Base-by-base conservation (phyloP, 2,113 vertebrate species). In the Willisornis vidua region DNA sequence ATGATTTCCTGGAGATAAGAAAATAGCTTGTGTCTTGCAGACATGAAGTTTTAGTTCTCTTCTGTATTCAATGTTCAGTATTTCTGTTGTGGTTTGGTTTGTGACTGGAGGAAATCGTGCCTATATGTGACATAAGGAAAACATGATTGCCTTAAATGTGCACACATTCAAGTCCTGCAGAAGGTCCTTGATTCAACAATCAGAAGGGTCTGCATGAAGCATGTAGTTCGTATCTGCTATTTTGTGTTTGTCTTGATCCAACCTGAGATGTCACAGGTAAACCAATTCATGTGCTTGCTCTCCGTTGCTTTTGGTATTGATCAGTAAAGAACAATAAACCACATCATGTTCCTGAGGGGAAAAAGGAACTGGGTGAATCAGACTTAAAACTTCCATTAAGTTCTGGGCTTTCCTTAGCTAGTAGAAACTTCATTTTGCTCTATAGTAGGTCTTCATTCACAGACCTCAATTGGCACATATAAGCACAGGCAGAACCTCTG, bases 261-360 rank as follows among this genome's bases (percentile, higher is more conserved):
- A 2, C 25, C 33, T 15, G 59, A 68, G 33, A n/a, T 35, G 26
- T 41, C 26, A 75, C 57, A 67, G 19, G 6, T 35, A 77, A 79
- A 52, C 7, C 7, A 19, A 7, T 20, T 18, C 18, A 22, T 1
- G 1, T 7, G 6, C 14, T 3, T 37, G 23, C 8, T 82, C 14
- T 35, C 48, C 18, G 22, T 13, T 49, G 35, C 5, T 85, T 82
- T 90, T 73, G 22, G 33, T 65, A 26, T 8, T n/a, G 33, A 48
- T 51, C 77, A 37, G 13, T 7, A 41, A 45, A 62, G 26, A 82
- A 57, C 3, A 75, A 31, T 62, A 91, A 90, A 68, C 13, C 25
- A 61, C 31, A 33, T 4, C 6, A 8, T 0, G 0, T 10, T 58
- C 8, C 16, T 10, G 41, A 31, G 19, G 52, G 23, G 7, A 48